phyloP scores from a whole-genome alignment of 2,888 invertebrate species.

The Chrysopilus asiliformis region DNA sequence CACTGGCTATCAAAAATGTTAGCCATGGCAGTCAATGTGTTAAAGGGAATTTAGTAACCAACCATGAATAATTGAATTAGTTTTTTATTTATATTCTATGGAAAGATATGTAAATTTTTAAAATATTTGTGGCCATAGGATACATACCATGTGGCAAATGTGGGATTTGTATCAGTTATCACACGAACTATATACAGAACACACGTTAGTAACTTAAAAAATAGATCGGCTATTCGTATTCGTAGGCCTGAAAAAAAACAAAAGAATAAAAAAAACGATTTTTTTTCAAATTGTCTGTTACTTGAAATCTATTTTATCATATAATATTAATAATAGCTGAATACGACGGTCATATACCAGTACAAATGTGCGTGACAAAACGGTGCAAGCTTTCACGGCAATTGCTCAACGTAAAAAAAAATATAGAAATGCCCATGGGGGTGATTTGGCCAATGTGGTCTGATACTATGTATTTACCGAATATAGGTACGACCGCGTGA shows the following conservation, averaged over 20 bases:
- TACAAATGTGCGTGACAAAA: background rate
- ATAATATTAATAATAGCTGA: too few relatives aligned
- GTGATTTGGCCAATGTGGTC: background rate
- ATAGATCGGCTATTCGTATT: conserved; percentile 93
- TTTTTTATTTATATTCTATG: too few relatives aligned
- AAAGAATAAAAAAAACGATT: too few relatives aligned
- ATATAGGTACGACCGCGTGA: too few relatives aligned
- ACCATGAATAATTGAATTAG: too few relatives aligned
- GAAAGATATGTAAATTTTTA: too few relatives aligned
- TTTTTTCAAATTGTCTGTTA: too few relatives aligned
- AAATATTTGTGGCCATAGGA: background rate
- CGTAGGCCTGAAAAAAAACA: conserved; percentile 73
- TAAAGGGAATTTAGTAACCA: too few relatives aligned
- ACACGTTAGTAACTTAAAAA: conserved; percentile 94
- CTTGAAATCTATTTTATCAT: too few relatives aligned
- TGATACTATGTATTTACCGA: too few relatives aligned
- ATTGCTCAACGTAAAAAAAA: background rate
- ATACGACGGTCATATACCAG: background rate
- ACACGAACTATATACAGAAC: conserved; percentile 91
- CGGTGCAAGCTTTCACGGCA: background rate
- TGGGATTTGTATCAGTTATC: conserved; percentile 77
- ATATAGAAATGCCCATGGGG: background rate
- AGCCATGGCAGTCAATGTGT: too few relatives aligned
- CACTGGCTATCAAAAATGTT: too few relatives aligned
- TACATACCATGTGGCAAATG: conserved; percentile 75